A percentile compares a stretch with the other conserved stretches of the same genome.
Conservation (phyloP, 2,797 vertebrate species). For the Mareca strepera region DNA sequence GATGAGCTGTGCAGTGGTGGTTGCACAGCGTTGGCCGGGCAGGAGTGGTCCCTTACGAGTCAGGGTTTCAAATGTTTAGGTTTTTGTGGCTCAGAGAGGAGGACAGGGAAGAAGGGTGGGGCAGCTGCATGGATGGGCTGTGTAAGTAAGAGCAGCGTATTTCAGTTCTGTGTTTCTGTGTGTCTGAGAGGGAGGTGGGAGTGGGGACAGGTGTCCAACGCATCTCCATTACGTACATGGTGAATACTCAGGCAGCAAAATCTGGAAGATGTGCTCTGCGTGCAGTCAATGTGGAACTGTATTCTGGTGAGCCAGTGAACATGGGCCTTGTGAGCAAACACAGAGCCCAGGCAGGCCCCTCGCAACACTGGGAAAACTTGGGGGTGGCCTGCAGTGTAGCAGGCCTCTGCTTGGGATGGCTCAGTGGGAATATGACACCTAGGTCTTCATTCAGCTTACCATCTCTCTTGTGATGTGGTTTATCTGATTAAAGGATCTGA, state of each 20-base stretch:
- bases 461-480: not conserved
- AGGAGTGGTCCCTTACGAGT: fast-evolving
- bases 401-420: not conserved
- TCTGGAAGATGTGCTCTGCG: fast-evolving
- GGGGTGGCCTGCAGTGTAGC: fast-evolving
- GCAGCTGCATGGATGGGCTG: not conserved
- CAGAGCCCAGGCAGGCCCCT: fast-evolving
- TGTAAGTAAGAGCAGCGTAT: not conserved
- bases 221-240: fast-evolving
- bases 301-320: not conserved
- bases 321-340: not conserved
- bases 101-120: not conserved
- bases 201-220: too few species aligned
- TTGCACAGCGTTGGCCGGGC: not conserved
- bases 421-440: not conserved
- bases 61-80: not conserved
- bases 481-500: not conserved
- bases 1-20: fast-evolving
- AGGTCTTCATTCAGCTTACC: not conserved
- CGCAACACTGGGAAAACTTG: not conserved
- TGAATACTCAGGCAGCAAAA: not conserved
- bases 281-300: fast-evolving
- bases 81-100: not conserved
- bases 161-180: not conserved
- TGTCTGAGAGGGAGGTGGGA: not conserved